Evolutionary conservation across 1,140 invertebrate genomes (phyloP).

Genomic region (Drosophila lini): DNA sequence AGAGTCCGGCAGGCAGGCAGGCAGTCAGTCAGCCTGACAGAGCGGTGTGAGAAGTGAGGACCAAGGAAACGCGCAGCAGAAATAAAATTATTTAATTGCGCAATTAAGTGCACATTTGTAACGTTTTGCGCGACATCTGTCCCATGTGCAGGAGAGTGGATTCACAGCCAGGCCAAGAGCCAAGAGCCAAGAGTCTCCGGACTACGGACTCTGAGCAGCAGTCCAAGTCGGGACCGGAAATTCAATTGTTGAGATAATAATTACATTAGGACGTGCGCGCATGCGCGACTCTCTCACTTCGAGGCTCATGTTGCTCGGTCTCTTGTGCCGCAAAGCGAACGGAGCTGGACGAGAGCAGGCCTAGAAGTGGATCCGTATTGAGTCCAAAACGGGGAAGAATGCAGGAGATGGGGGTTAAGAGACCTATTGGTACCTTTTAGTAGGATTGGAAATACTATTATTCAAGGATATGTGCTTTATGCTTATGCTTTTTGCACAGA

Average conservation of each 20-base stretch:
- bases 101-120: constrained; percentile 84
- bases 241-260: constrained; percentile 84
- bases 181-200: constrained; percentile 1
- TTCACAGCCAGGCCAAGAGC: constrained; percentile 16
- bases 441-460: not conserved
- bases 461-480: no score
- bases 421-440: constrained; percentile 1
- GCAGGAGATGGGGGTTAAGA: fast-evolving
- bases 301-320: constrained; percentile 7
- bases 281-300: constrained; percentile 68
- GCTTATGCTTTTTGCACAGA: not conserved
- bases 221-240: constrained; percentile 73
- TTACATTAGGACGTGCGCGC: constrained; percentile 84
- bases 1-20: constrained; percentile 4
- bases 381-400: constrained; percentile 32
- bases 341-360: constrained; percentile 18
- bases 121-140: constrained; percentile 84
- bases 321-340: constrained; percentile 42
- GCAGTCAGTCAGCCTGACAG: not conserved
- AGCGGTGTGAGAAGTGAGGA: constrained; percentile 8
- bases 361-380: constrained; percentile 35
- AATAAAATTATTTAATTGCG: constrained; percentile 84
- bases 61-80: constrained; percentile 58
- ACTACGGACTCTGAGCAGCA: constrained; percentile 17
- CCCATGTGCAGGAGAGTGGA: constrained; percentile 64